Percentiles rank a stretch among this genome's conserved stretches.
These are phyloP conservation scores for Amorpha juglandis DNA, from an alignment of 2,888 invertebrate species.

Conservation along the genomic window DNA sequence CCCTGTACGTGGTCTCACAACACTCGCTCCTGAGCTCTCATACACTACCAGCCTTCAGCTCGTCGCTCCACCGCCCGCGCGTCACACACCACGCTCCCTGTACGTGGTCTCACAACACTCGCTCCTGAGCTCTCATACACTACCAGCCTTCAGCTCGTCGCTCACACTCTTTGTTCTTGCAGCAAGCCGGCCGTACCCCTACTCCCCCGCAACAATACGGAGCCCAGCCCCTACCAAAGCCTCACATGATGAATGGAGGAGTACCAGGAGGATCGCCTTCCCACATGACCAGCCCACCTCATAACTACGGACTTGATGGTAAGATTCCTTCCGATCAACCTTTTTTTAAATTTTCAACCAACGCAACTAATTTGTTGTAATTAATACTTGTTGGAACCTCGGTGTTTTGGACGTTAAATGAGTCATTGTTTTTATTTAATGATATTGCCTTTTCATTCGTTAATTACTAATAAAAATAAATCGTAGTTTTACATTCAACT, in stretches of 20 bases:
- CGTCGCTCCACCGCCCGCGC: no score
- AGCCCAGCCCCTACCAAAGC: conserved; percentile 52
- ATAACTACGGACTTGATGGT: conserved; percentile 72
- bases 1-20: no score
- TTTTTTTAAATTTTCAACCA: no score
- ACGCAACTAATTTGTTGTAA: no score
- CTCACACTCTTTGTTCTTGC: conserved; percentile 34
- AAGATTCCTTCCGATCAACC: conserved; percentile 39
- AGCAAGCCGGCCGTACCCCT: conserved; percentile 75
- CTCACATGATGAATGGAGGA: conserved; percentile 64
- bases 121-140: no score
- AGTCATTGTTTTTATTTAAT: neutral
- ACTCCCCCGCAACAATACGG: conserved; percentile 76
- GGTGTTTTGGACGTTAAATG: no score
- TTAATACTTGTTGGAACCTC: no score
- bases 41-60: no score
- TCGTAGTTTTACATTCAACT: neutral
- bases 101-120: no score
- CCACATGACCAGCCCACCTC: conserved; percentile 67
- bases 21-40: no score
- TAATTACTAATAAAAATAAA: neutral
- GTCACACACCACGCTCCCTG: no score
- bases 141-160: neutral
- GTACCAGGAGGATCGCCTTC: conserved; percentile 61
- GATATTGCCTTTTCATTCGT: neutral